These are phyloP conservation scores for Eurystomus glaucurus DNA, from an alignment of 2,797 vertebrate genomes.

Conservation along the genomic window DNA sequence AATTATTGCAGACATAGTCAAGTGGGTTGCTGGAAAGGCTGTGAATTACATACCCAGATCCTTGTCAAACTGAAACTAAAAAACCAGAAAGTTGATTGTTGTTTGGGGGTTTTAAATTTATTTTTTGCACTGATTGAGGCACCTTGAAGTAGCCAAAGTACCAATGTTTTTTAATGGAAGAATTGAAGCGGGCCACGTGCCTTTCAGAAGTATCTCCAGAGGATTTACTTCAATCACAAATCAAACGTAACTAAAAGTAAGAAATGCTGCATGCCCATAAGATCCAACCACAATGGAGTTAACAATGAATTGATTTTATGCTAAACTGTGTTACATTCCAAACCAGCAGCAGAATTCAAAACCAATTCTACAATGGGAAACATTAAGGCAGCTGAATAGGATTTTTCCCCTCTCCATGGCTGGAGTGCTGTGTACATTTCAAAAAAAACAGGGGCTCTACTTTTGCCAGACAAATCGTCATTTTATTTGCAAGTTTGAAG, in stretches of 20 bases:
- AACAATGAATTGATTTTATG: conserved; percentile 64
- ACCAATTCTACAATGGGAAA: conserved; percentile 1
- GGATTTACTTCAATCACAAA: conserved; percentile 34
- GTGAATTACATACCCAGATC: background rate
- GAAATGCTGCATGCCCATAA: conserved; percentile 33
- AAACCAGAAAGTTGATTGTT: background rate
- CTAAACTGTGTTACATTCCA: conserved; percentile 43
- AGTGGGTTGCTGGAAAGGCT: background rate
- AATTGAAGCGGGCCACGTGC: background rate
- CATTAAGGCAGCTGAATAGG: conserved; percentile 15
- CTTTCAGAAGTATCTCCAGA: background rate
- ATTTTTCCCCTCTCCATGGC: background rate
- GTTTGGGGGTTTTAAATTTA: background rate
- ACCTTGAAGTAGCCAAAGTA: background rate
- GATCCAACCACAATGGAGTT: conserved; percentile 49
- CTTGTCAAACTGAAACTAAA: background rate
- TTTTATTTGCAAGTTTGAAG: conserved; percentile 3
- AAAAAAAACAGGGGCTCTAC: background rate
- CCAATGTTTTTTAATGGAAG: background rate
- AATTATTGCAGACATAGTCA: background rate
- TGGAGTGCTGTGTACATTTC: background rate
- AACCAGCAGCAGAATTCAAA: conserved; percentile 57
- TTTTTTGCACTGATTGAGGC: background rate
- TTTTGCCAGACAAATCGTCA: background rate
- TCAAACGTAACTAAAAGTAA: conserved; percentile 14